Evolutionary conservation across 2,113 vertebrate species (phyloP).

Genomic region (Catagonus wagneri): DNA sequence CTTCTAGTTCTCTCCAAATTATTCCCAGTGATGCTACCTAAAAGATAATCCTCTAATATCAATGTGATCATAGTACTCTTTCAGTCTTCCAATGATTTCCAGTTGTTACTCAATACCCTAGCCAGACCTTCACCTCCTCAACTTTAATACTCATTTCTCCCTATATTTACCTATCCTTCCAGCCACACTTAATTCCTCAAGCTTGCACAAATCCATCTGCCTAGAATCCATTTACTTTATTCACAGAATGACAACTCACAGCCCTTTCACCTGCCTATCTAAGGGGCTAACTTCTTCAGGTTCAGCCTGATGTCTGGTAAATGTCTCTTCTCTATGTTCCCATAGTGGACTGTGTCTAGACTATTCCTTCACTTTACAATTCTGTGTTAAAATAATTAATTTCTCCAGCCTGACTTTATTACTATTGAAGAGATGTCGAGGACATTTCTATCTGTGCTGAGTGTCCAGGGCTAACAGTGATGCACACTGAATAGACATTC

Average conservation of each 20-base stretch:
- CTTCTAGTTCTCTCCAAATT: not conserved
- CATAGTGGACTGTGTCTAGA: not conserved
- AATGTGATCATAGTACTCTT: not conserved
- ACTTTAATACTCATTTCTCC: not conserved
- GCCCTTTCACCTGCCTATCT: not conserved
- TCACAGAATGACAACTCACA: not conserved
- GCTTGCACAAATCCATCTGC: not conserved
- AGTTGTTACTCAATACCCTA: not conserved
- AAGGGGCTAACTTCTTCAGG: not conserved
- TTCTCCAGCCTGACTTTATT: not conserved
- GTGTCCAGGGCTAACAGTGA: not conserved
- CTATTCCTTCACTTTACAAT: not conserved
- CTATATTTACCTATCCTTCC: not conserved
- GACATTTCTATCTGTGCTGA: not conserved
- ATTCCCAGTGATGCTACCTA: not conserved
- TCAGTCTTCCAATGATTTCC: not conserved
- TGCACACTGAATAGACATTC: not conserved
- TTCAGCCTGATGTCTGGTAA: not conserved
- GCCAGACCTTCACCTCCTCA: not conserved
- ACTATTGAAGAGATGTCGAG: not conserved
- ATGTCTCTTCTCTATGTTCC: not conserved
- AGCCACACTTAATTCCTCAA: not conserved
- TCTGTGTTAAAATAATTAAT: not conserved
- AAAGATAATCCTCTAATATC: not conserved
- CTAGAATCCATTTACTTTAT: not conserved